phyloP scores from a whole-genome alignment of 2,113 vertebrate genomes.

The Leuciscus idus region DNA sequence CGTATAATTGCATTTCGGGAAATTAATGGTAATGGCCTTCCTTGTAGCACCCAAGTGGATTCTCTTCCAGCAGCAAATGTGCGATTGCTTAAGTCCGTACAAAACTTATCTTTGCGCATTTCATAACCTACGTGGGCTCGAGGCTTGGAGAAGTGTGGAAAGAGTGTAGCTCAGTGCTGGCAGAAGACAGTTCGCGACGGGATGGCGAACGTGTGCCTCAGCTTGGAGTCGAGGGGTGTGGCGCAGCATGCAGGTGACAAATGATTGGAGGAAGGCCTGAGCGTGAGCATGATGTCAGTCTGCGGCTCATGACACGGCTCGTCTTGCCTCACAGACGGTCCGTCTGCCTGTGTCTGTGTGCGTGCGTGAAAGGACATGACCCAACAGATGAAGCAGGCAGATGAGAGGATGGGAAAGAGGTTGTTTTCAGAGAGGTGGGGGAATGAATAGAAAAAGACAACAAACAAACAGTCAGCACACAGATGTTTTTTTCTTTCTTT shows the following conservation, averaged over 20 bases:
- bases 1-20: background rate
- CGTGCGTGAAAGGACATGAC: slow-evolving; percentile 52
- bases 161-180: slow-evolving; percentile 54
- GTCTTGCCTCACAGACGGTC: slow-evolving; percentile 52
- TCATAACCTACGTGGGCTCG: slow-evolving; percentile 51
- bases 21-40: background rate
- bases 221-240: slow-evolving; percentile 56
- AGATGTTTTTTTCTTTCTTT: slow-evolving; percentile 70
- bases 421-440: slow-evolving; percentile 71
- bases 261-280: slow-evolving; percentile 59
- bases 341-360: slow-evolving; percentile 52
- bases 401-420: slow-evolving; percentile 64
- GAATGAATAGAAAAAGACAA: slow-evolving; percentile 78
- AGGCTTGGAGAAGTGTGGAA: slow-evolving; percentile 47
- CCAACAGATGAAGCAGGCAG: slow-evolving; percentile 66
- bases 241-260: slow-evolving; percentile 59
- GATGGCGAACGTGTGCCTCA: slow-evolving; percentile 59
- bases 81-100: background rate
- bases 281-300: slow-evolving; percentile 56
- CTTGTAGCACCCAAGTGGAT: background rate
- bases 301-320: slow-evolving; percentile 57
- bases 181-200: slow-evolving; percentile 58
- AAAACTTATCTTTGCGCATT: background rate
- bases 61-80: background rate
- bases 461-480: slow-evolving; percentile 80